phyloP scores from a whole-genome alignment of 2,888 invertebrate species.

The Anthophora plumipes region DNA sequence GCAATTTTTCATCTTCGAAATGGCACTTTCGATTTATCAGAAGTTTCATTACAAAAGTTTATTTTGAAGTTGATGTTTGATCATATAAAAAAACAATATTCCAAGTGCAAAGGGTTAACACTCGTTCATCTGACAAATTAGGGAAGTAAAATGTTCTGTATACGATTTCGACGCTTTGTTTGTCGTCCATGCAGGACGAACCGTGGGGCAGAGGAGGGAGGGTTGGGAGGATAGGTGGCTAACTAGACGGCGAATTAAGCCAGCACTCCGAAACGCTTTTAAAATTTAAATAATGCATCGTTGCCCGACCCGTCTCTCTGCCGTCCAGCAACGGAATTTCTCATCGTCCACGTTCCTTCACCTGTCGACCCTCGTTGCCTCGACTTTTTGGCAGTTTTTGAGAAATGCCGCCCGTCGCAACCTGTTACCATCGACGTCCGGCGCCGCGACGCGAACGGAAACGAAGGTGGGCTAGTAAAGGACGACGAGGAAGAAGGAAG shows the following conservation, averaged over 20 bases:
- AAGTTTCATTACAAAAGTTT: no score
- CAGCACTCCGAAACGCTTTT: slow-evolving; percentile 83
- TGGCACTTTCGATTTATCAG: no score
- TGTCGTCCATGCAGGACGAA: slow-evolving; percentile 38
- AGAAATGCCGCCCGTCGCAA: slow-evolving; percentile 56
- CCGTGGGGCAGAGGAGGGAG: no score
- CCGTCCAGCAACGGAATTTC: slow-evolving; percentile 37
- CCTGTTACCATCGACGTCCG: slow-evolving; percentile 59
- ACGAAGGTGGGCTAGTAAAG: slow-evolving; percentile 25
- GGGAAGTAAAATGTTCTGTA: slow-evolving; percentile 33
- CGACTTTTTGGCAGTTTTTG: slow-evolving; percentile 73
- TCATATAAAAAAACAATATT: no score
- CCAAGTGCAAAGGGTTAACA: no score
- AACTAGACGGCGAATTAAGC: slow-evolving; percentile 79
- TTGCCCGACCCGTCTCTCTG: slow-evolving; percentile 62
- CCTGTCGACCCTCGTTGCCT: slow-evolving; percentile 73
- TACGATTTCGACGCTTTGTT: slow-evolving; percentile 49
- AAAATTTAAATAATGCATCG: slow-evolving; percentile 83
- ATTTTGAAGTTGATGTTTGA: no score
- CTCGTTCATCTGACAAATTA: not conserved
- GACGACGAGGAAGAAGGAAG: not conserved
- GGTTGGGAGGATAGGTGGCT: slow-evolving; percentile 29
- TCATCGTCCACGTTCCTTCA: slow-evolving; percentile 47
- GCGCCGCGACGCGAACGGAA: slow-evolving; percentile 13
- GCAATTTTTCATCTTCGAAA: no score